phyloP scores from a whole-genome alignment of 1,140 invertebrate species.

The Ridgeia piscesae region DNA sequence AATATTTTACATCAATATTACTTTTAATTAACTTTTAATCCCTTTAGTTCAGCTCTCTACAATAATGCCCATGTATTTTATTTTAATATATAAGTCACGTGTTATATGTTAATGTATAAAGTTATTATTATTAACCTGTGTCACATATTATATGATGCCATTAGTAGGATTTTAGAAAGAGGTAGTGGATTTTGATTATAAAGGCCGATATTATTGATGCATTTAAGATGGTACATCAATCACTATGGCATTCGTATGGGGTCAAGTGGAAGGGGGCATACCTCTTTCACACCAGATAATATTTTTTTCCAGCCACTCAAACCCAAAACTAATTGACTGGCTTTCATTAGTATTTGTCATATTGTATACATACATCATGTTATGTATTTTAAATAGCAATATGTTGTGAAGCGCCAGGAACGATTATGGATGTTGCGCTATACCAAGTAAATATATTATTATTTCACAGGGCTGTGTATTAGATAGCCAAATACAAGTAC shows the following conservation, averaged over 20 bases:
- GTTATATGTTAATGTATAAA: no score
- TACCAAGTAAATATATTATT: no score
- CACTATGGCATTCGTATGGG: slow-evolving; percentile 7
- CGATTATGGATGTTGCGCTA: no score
- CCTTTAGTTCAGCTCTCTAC: no score
- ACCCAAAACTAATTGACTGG: background rate
- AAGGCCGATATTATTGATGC: background rate
- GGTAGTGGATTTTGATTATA: background rate
- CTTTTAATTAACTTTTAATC: no score
- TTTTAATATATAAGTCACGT: no score
- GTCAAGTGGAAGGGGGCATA: slow-evolving; percentile 9
- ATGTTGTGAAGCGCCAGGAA: no score
- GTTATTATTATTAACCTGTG: background rate
- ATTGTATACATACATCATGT: no score
- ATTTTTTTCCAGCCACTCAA: background rate
- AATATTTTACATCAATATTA: no score
- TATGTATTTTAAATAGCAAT: no score
- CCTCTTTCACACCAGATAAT: slow-evolving; percentile 1
- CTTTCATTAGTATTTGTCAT: no score
- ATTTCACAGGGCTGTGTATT: slow-evolving; percentile 4
- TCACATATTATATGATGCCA: slow-evolving; percentile 13
- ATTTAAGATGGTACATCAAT: background rate
- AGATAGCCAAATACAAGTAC: background rate
- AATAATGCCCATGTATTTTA: no score
- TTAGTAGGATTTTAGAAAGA: background rate